A percentile compares a stretch with the other conserved stretches of the same genome.
phyloP scores from a whole-genome alignment of 2,113 vertebrate species.

The Apteryx mantelli region DNA sequence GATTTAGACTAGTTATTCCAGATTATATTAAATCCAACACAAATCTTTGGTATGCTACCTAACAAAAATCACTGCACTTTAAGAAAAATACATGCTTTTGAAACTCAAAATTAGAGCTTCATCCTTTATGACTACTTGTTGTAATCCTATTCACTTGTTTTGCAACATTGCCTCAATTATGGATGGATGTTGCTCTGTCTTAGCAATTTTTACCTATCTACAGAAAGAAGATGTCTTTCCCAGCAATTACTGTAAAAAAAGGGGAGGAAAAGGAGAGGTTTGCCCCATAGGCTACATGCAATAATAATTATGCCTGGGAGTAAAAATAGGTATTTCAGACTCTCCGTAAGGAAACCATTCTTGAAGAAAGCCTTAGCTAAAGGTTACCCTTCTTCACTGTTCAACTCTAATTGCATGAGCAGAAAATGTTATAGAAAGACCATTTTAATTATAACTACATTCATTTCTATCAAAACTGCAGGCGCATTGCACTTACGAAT shows the following conservation, averaged over 20 bases:
- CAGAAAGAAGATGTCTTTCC: not conserved
- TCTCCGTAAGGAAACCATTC: slow-evolving; percentile 1
- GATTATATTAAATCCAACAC: not conserved
- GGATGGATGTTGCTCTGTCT: not conserved
- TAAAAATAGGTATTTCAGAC: not conserved
- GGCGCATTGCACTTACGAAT: slow-evolving; percentile 27
- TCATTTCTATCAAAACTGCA: slow-evolving; percentile 44
- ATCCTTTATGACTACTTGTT: not conserved
- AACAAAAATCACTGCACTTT: not conserved
- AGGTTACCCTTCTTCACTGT: not conserved
- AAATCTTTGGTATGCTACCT: not conserved
- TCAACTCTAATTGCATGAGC: slow-evolving; percentile 30
- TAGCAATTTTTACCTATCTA: not conserved
- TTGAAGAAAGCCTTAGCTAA: slow-evolving; percentile 34
- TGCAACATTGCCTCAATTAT: not conserved
- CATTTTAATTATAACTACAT: slow-evolving; percentile 63
- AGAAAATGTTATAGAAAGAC: slow-evolving; percentile 29
- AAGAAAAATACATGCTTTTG: not conserved
- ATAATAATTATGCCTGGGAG: slow-evolving; percentile 46
- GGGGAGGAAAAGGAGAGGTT: not conserved
- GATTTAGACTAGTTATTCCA: not conserved
- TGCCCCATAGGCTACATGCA: not conserved
- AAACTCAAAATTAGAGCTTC: not conserved
- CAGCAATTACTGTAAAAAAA: not conserved
- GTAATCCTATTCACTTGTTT: not conserved